Base-by-base conservation (phyloP, 2,888 invertebrate genomes). In the Hemicrepidius hirtus region DNA sequence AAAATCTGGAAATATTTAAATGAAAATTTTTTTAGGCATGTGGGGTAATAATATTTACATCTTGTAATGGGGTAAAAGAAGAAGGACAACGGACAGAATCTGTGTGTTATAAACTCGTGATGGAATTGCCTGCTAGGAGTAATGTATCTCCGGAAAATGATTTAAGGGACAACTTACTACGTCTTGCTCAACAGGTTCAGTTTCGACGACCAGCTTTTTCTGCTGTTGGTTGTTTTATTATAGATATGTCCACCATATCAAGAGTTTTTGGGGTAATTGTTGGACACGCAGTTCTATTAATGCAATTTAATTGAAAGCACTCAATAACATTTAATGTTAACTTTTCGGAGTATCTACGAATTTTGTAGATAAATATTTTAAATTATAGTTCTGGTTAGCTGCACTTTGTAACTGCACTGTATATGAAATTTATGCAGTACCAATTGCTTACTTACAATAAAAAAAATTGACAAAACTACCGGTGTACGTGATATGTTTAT, bases 91-190 rank as follows among this genome's bases (percentile, higher is more conserved):
- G 20, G 0, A 64, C 64, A 0, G 28, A 44, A 10, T n/a, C 6
- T 3, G 64, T 72, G 13, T 63, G 64, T 41, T 68, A 64, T 10
- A 68, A 72, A 20, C 24, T 62, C 4, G 13, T 68, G 7, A 46
- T 68, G 49, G 57, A 68, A 4, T 21, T 68, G 5, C 63, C 72
- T 0, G 12, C 40, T n/a, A 16, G 59, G 12, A 57, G 18, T 13
- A 57, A n/a, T 37, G 20, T 55, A n/a, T 21, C 24, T 20, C 44
- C 65, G 12, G 49, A 66, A 40, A 37, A 16, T 6, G 20, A 46
- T 9, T 2, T 67, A 10, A 53, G 67, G 1, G 67, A 63, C 24
- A 57, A 37, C 12, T 24, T 72, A 28, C n/a, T 50, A 20, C 59
- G 21, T 3, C 18, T 72, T 49, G 41, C 28, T 9, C 46, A 57